phyloP scores from a whole-genome alignment of 2,113 vertebrate genomes.

The Tragelaphus buxtoni region DNA sequence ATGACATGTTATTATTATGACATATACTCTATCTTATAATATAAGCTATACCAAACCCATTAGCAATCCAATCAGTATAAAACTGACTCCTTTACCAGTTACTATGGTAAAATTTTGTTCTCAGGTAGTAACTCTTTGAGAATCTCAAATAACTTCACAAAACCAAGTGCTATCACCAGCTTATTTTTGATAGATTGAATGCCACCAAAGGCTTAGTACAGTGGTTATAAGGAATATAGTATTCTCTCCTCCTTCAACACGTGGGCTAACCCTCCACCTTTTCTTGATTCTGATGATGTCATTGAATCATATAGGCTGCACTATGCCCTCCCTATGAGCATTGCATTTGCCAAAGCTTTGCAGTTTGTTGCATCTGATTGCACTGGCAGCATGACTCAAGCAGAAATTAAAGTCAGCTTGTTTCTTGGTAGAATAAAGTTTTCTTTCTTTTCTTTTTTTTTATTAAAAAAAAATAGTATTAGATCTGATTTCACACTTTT shows the following conservation, averaged over 20 bases:
- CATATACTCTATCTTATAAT: background rate
- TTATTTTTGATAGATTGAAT: background rate
- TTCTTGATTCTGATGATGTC: background rate
- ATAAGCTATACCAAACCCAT: background rate
- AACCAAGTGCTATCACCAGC: background rate
- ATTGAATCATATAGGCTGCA: background rate
- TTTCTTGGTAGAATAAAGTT: background rate
- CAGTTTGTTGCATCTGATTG: background rate
- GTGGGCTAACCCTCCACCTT: background rate
- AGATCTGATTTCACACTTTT: background rate
- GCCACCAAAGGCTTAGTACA: background rate
- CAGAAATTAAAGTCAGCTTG: background rate
- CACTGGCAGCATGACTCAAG: background rate
- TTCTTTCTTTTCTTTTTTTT: background rate
- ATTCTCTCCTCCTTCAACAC: background rate
- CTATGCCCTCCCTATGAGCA: background rate
- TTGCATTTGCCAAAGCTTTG: background rate
- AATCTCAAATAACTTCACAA: background rate
- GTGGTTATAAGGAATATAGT: background rate
- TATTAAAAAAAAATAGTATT: background rate
- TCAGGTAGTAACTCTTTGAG: background rate
- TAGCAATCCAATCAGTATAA: background rate
- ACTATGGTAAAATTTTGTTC: background rate
- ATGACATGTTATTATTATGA: background rate
- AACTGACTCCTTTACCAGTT: background rate